Evolutionary conservation across 2,888 invertebrate genomes (phyloP).

Genomic region (Watsonalla binaria): DNA sequence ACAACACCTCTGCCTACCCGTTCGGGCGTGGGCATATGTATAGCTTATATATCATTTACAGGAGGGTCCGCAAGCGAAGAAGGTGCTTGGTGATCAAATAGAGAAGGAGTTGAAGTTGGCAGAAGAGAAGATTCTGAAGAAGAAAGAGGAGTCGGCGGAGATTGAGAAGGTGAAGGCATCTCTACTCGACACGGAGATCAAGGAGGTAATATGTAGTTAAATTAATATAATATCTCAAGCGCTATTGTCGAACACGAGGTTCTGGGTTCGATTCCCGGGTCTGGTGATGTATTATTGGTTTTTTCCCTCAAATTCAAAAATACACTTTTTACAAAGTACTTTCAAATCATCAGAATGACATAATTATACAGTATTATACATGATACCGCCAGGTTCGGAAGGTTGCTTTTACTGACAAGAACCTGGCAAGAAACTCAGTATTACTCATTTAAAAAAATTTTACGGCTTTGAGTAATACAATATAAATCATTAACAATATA

Average conservation of each 20-base stretch:
- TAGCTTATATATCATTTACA: conserved; percentile 12
- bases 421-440: no score
- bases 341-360: no score
- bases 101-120: conserved; percentile 52
- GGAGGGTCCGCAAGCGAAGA: conserved; percentile 64
- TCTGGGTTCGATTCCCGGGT: no score
- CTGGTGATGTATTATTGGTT: background rate
- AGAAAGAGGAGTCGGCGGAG: conserved; percentile 70
- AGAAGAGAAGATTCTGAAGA: conserved; percentile 54
- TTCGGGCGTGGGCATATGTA: background rate
- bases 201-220: conserved; percentile 41
- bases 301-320: no score
- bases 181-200: conserved; percentile 69
- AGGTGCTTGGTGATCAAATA: conserved; percentile 50
- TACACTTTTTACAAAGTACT: no score
- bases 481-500: no score
- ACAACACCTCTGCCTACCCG: no score
- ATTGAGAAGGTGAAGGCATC: conserved; percentile 86
- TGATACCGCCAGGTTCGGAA: no score
- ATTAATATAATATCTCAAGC: background rate
- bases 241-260: background rate
- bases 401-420: no score
- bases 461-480: no score
- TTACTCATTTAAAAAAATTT: no score
- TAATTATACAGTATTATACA: no score